phyloP scores from a whole-genome alignment of 2,113 vertebrate species.

The Proterorhinus semilunaris region DNA sequence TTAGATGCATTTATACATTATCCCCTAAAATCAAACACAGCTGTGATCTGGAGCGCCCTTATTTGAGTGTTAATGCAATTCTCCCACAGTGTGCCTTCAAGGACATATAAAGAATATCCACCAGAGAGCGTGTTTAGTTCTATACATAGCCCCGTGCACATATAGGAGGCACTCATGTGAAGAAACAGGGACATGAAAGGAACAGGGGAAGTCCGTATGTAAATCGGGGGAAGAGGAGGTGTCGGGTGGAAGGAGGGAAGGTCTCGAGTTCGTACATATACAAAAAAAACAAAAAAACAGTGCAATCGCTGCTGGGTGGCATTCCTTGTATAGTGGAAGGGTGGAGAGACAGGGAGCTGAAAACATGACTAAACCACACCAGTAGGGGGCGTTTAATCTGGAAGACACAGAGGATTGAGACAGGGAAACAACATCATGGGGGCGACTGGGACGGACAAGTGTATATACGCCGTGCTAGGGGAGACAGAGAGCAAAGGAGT shows the following conservation, averaged over 20 bases:
- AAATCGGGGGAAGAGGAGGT: constrained; percentile 77
- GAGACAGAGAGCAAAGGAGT: constrained; percentile 83
- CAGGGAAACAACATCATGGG: constrained; percentile 86
- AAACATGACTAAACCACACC: constrained; percentile 84
- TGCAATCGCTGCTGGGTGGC: constrained; percentile 88
- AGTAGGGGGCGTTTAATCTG: constrained; percentile 92
- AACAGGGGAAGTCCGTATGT: constrained; percentile 77
- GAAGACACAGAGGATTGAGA: constrained; percentile 84
- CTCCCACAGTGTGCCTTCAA: constrained; percentile 13
- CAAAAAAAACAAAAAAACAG: constrained; percentile 54
- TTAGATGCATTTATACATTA: not conserved
- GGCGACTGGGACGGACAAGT: constrained; percentile 94
- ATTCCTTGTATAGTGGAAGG: constrained; percentile 89
- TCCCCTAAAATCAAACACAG: not conserved
- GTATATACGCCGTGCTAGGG: constrained; percentile 89
- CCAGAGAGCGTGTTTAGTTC: constrained; percentile 33
- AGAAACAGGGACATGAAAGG: constrained; percentile 86
- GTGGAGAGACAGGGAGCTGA: constrained; percentile 87
- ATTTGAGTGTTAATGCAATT: constrained; percentile 2
- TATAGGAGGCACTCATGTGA: constrained; percentile 83
- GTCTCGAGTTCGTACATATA: constrained; percentile 74
- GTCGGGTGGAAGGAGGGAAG: constrained; percentile 57
- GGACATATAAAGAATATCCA: constrained; percentile 7
- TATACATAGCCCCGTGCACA: constrained; percentile 36
- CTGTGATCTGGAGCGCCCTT: not conserved